Evolutionary conservation across 2,797 vertebrate genomes (phyloP), one percentile per base, ranked within the genome.

Genomic region (Steatocranus sp.): DNA sequence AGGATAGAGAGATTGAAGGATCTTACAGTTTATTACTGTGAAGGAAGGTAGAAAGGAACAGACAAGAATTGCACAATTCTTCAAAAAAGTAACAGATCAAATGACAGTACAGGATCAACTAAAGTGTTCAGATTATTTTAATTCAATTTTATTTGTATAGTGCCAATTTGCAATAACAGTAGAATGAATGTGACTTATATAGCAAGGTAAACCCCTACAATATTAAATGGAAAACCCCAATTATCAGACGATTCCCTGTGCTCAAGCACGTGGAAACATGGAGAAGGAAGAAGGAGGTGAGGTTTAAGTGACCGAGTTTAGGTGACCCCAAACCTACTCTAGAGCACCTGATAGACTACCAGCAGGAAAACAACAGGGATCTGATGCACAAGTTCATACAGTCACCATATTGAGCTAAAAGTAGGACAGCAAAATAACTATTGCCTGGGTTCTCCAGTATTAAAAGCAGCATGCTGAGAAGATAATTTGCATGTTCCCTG

Each of bases 41-140:
- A 76, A 53, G 48, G 38, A 77, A n/a, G 75, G 3, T 25, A 58
- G 53, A 7, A 50, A 49, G 34, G 3, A 70, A 32, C 30, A 20
- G 7, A 3, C 11, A 4, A 8, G 20, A 68, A 76, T 79, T 86
- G 76, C 78, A 53, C 85, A 91, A 90, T 51, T 20, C 34, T 84
- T 90, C 54, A 75, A 75, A 83, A 56, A 80, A 4, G 20, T 32
- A 43, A 34, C 9, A 10, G 7, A 34, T 53, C 23, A 83, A 74
- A 58, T 81, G 58, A 88, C 56, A 50, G 5, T 48, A 14, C 32
- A 36, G 63, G 34, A 82, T 61, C 43, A 46, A 43, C 48, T 48
- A 20, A 61, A 53, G 36, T 63, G 23, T 27, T 43, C 9, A 11
- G 6, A 46, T 73, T 17, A 30, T 30, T 70, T 70, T 27, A 46